Conservation (phyloP, 2,888 invertebrate genomes). For the Brenthis hecate region DNA sequence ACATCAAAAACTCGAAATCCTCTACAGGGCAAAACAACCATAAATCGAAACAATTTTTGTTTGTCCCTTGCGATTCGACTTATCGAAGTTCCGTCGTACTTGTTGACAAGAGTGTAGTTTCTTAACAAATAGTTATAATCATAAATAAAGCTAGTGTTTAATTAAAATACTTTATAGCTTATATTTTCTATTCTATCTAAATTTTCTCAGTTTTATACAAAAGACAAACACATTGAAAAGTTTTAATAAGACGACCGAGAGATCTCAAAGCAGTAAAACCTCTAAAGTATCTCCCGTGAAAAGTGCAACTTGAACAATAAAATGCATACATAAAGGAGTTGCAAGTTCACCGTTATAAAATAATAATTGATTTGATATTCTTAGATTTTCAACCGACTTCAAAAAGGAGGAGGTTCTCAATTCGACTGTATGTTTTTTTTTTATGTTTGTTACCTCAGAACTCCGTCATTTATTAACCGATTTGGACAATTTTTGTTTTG, state of each 20-base stretch:
- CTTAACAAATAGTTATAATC: not conserved
- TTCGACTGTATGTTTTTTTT: no score
- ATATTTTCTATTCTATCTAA: slow-evolving; percentile 13
- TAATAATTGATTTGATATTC: slow-evolving; percentile 13
- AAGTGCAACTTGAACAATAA: slow-evolving; percentile 25
- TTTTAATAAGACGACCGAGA: slow-evolving; percentile 26
- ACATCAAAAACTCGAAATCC: slow-evolving; percentile 12
- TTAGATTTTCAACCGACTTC: no score
- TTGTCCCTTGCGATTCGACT: slow-evolving; percentile 16
- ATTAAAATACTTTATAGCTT: slow-evolving; percentile 9
- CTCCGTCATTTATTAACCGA: no score
- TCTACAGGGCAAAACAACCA: slow-evolving; percentile 12
- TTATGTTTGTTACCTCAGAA: no score
- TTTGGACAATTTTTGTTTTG: no score
- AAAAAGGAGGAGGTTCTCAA: no score
- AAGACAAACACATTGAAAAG: slow-evolving; percentile 29
- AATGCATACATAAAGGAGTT: slow-evolving; percentile 23
- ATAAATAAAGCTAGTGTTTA: not conserved
- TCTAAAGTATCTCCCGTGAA: slow-evolving; percentile 21
- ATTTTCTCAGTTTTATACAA: slow-evolving; percentile 7
- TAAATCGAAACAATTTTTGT: slow-evolving; percentile 21
- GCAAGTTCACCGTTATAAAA: slow-evolving; percentile 14
- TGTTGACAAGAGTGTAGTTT: slow-evolving; percentile 8
- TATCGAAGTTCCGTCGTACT: slow-evolving; percentile 5
- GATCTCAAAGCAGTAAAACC: slow-evolving; percentile 20